Conservation (phyloP, 2,888 invertebrate genomes). For the Parasteatoda lunata region DNA sequence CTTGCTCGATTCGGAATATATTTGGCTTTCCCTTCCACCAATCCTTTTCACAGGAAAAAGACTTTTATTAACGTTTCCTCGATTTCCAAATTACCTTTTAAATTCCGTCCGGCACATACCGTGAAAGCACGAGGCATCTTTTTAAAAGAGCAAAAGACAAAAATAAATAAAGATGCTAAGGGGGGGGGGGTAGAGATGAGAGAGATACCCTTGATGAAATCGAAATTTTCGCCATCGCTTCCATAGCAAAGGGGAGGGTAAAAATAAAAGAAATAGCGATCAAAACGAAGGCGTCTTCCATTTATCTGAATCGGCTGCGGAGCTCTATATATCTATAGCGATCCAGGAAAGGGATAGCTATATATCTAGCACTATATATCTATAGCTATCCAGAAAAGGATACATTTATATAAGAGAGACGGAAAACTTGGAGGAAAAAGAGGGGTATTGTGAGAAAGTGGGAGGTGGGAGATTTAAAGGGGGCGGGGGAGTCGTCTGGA, state of each 20-base stretch:
- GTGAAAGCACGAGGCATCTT: not conserved
- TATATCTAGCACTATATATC: not conserved
- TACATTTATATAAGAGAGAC: not conserved
- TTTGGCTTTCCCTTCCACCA: not conserved
- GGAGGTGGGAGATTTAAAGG: slow-evolving; percentile 38
- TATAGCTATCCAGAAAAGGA: not conserved
- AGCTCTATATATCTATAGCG: not conserved
- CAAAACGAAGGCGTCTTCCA: slow-evolving; percentile 31
- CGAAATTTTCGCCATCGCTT: not conserved
- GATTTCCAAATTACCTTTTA: slow-evolving; percentile 5
- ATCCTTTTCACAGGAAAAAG: not conserved
- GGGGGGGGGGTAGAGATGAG: slow-evolving; percentile 1
- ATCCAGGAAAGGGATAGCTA: not conserved
- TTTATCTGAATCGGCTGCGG: slow-evolving; percentile 26
- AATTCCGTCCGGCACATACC: not conserved
- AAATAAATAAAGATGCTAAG: not conserved
- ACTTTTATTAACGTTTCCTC: slow-evolving; percentile 5
- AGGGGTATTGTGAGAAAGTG: slow-evolving; percentile 21
- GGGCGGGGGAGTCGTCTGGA: slow-evolving; percentile 4
- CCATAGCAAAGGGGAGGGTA: not conserved
- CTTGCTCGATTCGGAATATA: not conserved
- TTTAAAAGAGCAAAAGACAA: not conserved
- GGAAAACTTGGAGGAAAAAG: slow-evolving; percentile 18
- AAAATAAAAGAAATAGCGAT: not conserved
- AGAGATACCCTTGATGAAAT: slow-evolving; percentile 18